Base-by-base conservation (phyloP, 1,140 invertebrate genomes). In the Drosophila mauritiana region DNA sequence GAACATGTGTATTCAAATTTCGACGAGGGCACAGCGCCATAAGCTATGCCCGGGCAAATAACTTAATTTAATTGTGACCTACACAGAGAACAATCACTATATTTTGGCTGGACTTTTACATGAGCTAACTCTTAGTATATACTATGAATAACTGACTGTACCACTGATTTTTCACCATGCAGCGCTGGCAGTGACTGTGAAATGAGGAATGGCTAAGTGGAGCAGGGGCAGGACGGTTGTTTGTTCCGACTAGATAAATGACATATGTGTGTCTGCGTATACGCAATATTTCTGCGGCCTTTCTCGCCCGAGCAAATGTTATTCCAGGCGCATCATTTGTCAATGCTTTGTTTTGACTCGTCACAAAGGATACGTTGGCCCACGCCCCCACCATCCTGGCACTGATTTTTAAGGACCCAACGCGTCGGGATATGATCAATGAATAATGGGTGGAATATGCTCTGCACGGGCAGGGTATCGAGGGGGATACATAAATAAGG, bases 41-140 rank as follows among this genome's bases (percentile, higher is more conserved):
- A 57, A 46, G 20, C 67, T 69, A 69, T 54, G 37, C 49, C 22
- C 49, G 34, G 31, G 36, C 64, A 82, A 73, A 75, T 62, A 76
- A 84, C 64, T 80, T 84, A 80, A 84, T 84, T 80, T 84, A 84
- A 84, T 84, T 84, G 75, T 79, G 43, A 61, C 43, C 57, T 17
- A 55, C 57, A 73, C 58, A 0, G 45, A 8, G 3, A 45, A 13
- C 22, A 36, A 74, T 15, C 36, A 13, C 12, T 2, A 4, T 3
- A 43, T 20, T 17, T 0, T 0, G 5, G 2, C 7, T 42, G 8
- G n/a, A 15, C n/a, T 15, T 15, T 1, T 7, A 3, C 7, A 15
- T 7, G 7, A 2, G 27, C 3, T 12, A 39, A 4, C 12, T 22
- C 3, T 8, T 42, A 5, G n/a, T n/a, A 43, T 17, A 43, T 10